These are phyloP conservation scores for Ctenomys sociabilis DNA, from an alignment of 2,113 vertebrate genomes.

Conservation along the genomic window DNA sequence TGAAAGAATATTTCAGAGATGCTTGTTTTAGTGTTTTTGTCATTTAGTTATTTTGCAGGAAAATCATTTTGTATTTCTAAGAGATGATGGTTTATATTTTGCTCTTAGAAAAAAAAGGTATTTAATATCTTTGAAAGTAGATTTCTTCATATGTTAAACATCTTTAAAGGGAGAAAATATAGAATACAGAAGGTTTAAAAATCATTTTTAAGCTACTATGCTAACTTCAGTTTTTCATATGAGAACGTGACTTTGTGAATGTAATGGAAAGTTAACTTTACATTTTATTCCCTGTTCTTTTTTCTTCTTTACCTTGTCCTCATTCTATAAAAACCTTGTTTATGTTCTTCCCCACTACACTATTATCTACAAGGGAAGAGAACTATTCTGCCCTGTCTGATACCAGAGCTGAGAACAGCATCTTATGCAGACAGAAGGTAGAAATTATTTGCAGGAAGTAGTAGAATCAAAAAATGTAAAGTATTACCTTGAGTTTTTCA, in stretches of 20 bases:
- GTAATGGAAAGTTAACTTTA: background rate
- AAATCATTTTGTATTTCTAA: background rate
- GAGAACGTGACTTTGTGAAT: background rate
- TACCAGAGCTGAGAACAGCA: background rate
- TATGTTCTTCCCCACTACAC: background rate
- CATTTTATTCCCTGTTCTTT: background rate
- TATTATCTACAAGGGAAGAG: background rate
- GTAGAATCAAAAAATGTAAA: background rate
- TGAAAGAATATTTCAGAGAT: background rate
- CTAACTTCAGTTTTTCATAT: background rate
- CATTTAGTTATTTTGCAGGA: conserved; percentile 6
- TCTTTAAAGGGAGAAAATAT: background rate
- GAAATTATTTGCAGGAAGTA: background rate
- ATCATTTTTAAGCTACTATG: background rate
- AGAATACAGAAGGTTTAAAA: background rate
- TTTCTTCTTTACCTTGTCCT: background rate
- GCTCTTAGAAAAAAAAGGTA: background rate
- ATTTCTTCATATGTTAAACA: background rate
- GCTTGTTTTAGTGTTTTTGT: background rate
- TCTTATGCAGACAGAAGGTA: background rate
- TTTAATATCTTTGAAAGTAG: background rate
- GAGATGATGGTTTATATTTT: background rate
- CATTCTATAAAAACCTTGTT: background rate
- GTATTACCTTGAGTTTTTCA: background rate
- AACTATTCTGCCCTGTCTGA: background rate